Evolutionary conservation across 2,888 invertebrate genomes (phyloP), one percentile per base, ranked within the genome.

Genomic region (Cerastoderma edule): DNA sequence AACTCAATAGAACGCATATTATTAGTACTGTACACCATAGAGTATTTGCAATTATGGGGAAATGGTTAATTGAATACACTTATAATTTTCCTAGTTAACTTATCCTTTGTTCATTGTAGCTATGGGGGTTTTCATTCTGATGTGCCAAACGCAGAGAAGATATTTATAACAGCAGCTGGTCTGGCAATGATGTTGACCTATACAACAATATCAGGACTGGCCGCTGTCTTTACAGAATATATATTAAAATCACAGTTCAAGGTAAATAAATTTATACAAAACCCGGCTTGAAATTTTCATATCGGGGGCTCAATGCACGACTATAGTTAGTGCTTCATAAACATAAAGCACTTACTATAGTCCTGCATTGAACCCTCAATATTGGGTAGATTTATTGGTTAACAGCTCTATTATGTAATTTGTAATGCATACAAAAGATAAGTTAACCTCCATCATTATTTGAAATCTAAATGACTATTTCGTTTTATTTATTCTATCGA

Each of bases 141-240:
- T 63, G 65, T 78, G 1, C 77, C 72, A n/a, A 74, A 71, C 10
- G 80, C 85, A 3, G 79, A 84, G 24, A 78, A 80, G 54, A 87
- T 92, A 57, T 89, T 91, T 78, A 87, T 93, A 64, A 91, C 92
- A 0, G 13, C 85, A n/a, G 71, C 76, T n/a, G 93, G 93, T 5
- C 78, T 93, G 0, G 16, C 88, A 5, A 89, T 92, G 90, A 91
- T 93, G 70, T 44, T 80, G 0, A 66, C 80, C 1, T 92, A 92
- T 82, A 90, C 90, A 72, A 68, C 80, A 0, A 80, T 92, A 19
- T 92, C 92, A 3, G 93, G 92, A 0, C 80, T 92, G 28, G 88
- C 92, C 46, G 92, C 92, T 0, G 92, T 92, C 32, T 92, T 90
- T 80, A 91, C 91, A 10, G 93, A 93, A 77, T 92, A 90, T 80